These are phyloP conservation scores for Scomber colias DNA, from an alignment of 2,113 vertebrate species.

Conservation along the genomic window DNA sequence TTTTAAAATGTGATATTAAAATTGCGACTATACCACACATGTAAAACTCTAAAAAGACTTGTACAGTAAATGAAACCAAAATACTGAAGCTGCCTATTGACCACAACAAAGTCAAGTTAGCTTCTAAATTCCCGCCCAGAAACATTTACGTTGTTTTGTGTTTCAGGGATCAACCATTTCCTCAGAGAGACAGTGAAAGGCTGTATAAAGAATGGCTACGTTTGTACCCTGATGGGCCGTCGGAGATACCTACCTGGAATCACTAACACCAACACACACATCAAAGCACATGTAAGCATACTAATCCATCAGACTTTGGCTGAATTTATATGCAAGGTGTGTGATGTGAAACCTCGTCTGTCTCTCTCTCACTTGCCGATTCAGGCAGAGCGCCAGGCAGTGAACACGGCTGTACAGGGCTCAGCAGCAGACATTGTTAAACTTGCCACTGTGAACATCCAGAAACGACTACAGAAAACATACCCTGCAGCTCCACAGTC, in stretches of 20 bases:
- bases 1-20: too few species aligned
- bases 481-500: constrained; percentile 85
- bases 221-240: constrained; percentile 94
- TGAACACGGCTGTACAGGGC: constrained; percentile 97
- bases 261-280: constrained; percentile 88
- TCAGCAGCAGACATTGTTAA: constrained; percentile 98
- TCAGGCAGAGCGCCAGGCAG: constrained; percentile 96
- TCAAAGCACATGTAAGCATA: constrained; percentile 90
- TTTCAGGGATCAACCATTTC: constrained; percentile 92
- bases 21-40: background rate
- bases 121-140: background rate
- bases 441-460: constrained; percentile 94
- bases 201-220: constrained; percentile 91
- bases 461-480: constrained; percentile 85
- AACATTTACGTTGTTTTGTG: constrained; percentile 20
- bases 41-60: background rate
- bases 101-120: too few species aligned
- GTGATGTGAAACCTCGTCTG: background rate
- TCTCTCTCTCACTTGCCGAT: background rate
- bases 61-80: too few species aligned
- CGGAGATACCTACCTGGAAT: constrained; percentile 94
- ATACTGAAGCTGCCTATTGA: too few species aligned
- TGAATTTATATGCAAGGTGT: background rate
- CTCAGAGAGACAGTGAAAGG: constrained; percentile 91
- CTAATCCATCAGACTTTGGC: background rate